Evolutionary conservation across 2,797 vertebrate species (phyloP).

Genomic region (Meda fulgida): DNA sequence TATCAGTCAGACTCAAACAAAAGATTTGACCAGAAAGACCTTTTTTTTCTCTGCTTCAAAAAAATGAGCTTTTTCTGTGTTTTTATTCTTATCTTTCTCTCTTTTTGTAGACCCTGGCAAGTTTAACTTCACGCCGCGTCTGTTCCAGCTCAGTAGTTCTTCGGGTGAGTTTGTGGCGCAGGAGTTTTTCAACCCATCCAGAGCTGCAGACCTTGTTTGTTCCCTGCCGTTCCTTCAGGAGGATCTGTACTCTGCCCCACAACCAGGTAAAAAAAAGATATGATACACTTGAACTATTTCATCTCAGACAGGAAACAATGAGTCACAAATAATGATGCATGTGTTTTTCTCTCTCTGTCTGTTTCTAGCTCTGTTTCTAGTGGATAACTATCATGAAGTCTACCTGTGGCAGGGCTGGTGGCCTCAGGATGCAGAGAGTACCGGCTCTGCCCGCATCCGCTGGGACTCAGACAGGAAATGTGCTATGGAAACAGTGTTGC

Average conservation of each 20-base stretch:
- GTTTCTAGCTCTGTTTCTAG: constrained; percentile 88
- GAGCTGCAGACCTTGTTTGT: constrained; percentile 85
- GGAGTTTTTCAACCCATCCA: constrained; percentile 89
- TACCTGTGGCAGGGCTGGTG: constrained; percentile 99
- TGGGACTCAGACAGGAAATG: constrained; percentile 96
- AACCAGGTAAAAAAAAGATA: constrained; percentile 84
- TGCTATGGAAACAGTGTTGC: constrained; percentile 97
- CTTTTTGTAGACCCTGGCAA: constrained; percentile 89
- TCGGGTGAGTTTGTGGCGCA: constrained; percentile 92
- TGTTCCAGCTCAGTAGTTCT: constrained; percentile 95
- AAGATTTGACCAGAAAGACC: not conserved
- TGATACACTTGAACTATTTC: not conserved
- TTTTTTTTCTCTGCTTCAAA: not conserved
- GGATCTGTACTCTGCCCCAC: constrained; percentile 90
- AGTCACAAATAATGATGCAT: not conserved
- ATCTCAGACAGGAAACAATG: not conserved
- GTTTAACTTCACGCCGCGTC: constrained; percentile 96
- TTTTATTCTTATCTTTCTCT: not conserved
- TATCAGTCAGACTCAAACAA: not conserved
- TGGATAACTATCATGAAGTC: constrained; percentile 98
- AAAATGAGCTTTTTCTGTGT: not conserved
- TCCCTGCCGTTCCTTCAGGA: constrained; percentile 97
- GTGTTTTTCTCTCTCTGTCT: not conserved
- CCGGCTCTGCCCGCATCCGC: constrained; percentile 92
- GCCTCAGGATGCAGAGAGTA: constrained; percentile 91